A percentile compares a stretch with the other conserved stretches of the same genome.
Evolutionary conservation across 2,888 invertebrate genomes (phyloP).

Genomic region (Chaitophorus viminalis): DNA sequence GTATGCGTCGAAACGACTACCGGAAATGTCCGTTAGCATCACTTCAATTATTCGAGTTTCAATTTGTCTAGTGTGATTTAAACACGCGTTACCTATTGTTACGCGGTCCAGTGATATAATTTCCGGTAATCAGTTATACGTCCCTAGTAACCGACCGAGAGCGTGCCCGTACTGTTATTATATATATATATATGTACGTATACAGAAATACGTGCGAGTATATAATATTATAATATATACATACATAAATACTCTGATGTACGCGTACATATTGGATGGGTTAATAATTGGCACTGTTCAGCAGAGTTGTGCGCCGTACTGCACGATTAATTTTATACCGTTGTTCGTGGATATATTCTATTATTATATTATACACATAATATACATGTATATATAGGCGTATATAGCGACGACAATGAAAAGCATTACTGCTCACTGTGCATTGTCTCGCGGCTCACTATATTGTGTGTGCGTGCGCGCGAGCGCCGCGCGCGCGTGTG

Average conservation of each 20-base stretch:
- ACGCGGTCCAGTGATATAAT: slow-evolving; percentile 15
- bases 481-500: neutral
- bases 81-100: neutral
- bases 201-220: too few relatives aligned
- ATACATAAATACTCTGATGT: too few relatives aligned
- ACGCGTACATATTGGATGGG: neutral
- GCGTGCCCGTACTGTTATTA: neutral
- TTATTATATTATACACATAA: too few relatives aligned
- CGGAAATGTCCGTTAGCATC: slow-evolving; percentile 37
- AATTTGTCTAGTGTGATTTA: slow-evolving; percentile 13
- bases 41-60: slow-evolving; percentile 34
- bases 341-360: neutral
- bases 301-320: neutral
- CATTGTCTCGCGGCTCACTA: neutral
- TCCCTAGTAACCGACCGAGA: neutral
- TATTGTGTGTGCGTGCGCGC: neutral
- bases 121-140: slow-evolving; percentile 14
- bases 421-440: neutral
- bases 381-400: too few relatives aligned
- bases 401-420: too few relatives aligned
- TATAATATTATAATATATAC: too few relatives aligned
- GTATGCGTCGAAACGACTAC: neutral
- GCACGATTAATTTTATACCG: neutral
- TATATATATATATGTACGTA: too few relatives aligned
- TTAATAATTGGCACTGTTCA: neutral